Evolutionary conservation across 2,113 vertebrate species (phyloP).

Genomic region (Grammatotria lemairii): DNA sequence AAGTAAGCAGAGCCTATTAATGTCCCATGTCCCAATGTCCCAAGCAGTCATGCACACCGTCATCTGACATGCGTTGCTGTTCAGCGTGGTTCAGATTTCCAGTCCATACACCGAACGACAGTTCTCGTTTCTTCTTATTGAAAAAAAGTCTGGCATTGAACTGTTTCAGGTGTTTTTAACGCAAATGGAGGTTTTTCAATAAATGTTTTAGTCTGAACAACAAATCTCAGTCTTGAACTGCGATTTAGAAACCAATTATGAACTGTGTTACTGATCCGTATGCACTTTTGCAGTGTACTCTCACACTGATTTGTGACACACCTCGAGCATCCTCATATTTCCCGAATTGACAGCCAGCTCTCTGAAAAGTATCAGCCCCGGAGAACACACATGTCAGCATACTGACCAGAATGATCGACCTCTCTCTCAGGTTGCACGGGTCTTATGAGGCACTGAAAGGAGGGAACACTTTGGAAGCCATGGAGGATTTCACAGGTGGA

Average conservation of each 20-base stretch:
- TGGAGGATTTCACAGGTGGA: constrained; percentile 98
- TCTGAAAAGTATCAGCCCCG: background rate
- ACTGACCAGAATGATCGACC: background rate
- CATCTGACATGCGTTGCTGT: background rate
- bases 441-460: constrained; percentile 96
- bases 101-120: background rate
- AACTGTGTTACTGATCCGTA: background rate
- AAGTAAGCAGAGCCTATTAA: constrained; percentile 75
- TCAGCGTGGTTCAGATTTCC: background rate
- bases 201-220: background rate
- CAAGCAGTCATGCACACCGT: background rate
- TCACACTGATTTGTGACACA: background rate
- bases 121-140: background rate
- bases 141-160: background rate
- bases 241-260: background rate
- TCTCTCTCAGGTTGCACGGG: constrained; percentile 81
- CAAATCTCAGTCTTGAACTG: background rate
- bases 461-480: constrained; percentile 93
- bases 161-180: background rate
- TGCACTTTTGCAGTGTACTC: background rate
- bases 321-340: background rate
- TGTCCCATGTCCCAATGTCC: too few relatives aligned
- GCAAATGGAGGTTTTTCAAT: background rate
- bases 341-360: background rate
- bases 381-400: background rate